Evolutionary conservation across 2,797 vertebrate genomes (phyloP).

Genomic region (Macroramphosus scolopax): DNA sequence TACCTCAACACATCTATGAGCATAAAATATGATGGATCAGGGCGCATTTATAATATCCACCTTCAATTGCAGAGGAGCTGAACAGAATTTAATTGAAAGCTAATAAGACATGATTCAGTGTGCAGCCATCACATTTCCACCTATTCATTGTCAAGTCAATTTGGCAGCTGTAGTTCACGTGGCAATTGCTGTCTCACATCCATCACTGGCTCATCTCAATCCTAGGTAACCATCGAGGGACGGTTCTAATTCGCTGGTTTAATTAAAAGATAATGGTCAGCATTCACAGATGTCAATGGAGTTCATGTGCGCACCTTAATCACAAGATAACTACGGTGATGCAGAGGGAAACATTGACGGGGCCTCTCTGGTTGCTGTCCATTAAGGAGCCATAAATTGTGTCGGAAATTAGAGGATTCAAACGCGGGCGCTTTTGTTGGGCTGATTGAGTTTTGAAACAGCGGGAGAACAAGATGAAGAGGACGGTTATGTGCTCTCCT

Average conservation of each 20-base stretch:
- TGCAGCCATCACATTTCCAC: constrained; percentile 42
- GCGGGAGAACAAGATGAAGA: no score
- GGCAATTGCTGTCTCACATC: constrained; percentile 55
- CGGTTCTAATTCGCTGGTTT: constrained; percentile 53
- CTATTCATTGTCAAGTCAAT: constrained; percentile 56
- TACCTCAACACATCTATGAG: constrained; percentile 10
- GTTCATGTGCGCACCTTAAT: constrained; percentile 61
- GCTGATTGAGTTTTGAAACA: no score
- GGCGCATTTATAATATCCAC: constrained; percentile 21
- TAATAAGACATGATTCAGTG: constrained; percentile 49
- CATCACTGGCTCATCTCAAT: constrained; percentile 56
- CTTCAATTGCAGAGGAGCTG: constrained; percentile 13
- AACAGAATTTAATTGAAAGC: constrained; percentile 45
- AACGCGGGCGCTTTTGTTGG: no score
- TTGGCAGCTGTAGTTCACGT: constrained; percentile 48
- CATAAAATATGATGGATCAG: constrained; percentile 7
- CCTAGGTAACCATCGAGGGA: constrained; percentile 50
- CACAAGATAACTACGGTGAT: constrained; percentile 59
- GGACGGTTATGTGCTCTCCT: no score
- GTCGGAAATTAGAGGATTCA: no score
- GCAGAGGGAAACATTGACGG: constrained; percentile 36
- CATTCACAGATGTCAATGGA: constrained; percentile 51
- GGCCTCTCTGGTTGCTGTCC: constrained; percentile 26
- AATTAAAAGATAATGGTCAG: constrained; percentile 76
- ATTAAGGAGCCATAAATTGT: constrained; percentile 36